phyloP scores from a whole-genome alignment of 2,113 vertebrate species.

The Motacilla alba region DNA sequence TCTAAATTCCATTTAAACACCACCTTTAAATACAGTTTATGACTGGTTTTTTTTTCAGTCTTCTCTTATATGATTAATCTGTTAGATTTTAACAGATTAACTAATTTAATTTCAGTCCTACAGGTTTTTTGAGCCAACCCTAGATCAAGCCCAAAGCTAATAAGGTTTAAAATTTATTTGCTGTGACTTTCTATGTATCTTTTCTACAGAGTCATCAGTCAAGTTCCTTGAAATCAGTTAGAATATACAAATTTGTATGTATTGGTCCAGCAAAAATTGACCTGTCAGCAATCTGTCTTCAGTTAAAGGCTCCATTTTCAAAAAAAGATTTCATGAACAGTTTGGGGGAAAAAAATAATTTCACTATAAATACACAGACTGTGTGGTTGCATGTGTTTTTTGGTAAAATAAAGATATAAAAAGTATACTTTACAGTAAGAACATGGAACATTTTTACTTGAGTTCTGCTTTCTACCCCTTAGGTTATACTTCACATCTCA shows the following conservation, averaged over 20 bases:
- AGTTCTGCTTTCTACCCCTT: neutral
- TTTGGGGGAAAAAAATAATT: fast-evolving
- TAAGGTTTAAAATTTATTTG: neutral
- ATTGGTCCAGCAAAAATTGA: neutral
- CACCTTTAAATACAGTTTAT: neutral
- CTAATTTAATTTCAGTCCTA: neutral
- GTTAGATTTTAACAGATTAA: neutral
- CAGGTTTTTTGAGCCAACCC: neutral
- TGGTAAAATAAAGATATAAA: neutral
- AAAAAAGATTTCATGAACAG: neutral
- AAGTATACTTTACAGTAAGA: neutral
- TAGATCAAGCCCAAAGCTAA: neutral
- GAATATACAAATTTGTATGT: neutral
- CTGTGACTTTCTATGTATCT: neutral
- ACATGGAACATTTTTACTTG: neutral
- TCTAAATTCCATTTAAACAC: neutral
- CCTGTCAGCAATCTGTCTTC: neutral
- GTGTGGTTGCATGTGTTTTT: neutral
- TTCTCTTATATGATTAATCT: neutral
- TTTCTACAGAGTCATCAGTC: neutral
- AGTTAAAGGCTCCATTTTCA: neutral
- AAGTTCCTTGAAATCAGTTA: neutral
- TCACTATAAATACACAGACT: neutral
- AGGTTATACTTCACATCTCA: neutral
- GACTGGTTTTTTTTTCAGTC: neutral